Conservation (phyloP, 2,888 invertebrate genomes). For the Byasa hedistus region DNA sequence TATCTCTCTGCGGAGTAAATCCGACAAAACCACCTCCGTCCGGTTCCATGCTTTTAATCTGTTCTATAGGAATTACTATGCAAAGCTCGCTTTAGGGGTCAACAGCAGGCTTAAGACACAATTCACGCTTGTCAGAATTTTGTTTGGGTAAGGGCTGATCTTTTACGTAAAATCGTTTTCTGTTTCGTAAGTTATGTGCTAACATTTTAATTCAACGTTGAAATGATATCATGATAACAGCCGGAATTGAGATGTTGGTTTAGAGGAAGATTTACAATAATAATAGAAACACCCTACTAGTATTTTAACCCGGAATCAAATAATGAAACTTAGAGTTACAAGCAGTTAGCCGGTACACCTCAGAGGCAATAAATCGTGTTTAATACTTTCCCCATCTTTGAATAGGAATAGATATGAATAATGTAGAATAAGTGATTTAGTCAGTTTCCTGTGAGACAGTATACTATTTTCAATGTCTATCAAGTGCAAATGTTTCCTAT, state of each 20-base stretch:
- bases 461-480: conserved; percentile 3
- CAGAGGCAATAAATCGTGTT: not conserved
- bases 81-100: conserved; percentile 22
- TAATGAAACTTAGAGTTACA: no score
- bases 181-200: not conserved
- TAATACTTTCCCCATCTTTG: conserved; percentile 7
- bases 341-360: not conserved
- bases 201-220: no score
- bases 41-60: conserved; percentile 22
- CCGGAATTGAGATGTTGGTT: no score
- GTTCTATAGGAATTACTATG: conserved; percentile 27
- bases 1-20: conserved; percentile 9
- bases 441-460: not conserved
- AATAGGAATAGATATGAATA: conserved; percentile 10
- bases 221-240: no score
- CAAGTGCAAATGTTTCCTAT: conserved; percentile 18
- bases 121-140: conserved; percentile 1
- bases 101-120: conserved; percentile 14
- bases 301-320: no score
- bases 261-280: no score
- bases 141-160: not conserved
- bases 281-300: no score
- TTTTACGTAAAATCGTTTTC: not conserved
- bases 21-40: conserved; percentile 26
- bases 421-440: conserved; percentile 17